Evolutionary conservation across 1,140 invertebrate species (phyloP).

Genomic region (Hycleus phaleratus): DNA sequence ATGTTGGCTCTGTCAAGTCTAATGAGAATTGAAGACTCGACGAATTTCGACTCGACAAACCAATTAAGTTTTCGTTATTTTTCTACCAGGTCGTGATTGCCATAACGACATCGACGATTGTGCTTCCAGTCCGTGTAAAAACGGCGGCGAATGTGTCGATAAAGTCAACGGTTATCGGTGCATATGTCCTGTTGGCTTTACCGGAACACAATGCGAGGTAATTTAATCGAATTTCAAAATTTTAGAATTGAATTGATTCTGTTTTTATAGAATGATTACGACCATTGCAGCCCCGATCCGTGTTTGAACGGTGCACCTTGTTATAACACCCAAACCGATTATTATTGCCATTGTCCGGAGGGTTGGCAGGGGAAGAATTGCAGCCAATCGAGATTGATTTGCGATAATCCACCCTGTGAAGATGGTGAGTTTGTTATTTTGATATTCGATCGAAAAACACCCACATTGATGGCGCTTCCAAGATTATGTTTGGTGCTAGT

Average conservation of each 20-base stretch:
- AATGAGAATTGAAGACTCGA: not conserved
- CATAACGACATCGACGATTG: slow-evolving; percentile 66
- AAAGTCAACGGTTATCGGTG: slow-evolving; percentile 71
- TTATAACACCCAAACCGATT: slow-evolving; percentile 77
- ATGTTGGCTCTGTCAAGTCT: too few species aligned
- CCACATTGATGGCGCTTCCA: not conserved
- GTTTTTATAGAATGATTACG: slow-evolving; percentile 61
- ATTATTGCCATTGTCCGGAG: slow-evolving; percentile 82
- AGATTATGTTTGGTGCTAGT: not conserved
- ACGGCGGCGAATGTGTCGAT: slow-evolving; percentile 79
- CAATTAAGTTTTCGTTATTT: not conserved
- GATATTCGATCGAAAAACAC: not conserved
- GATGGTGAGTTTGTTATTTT: slow-evolving; percentile 36
- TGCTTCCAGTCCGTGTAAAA: slow-evolving; percentile 69
- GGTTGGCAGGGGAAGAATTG: slow-evolving; percentile 88
- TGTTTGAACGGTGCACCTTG: slow-evolving; percentile 73
- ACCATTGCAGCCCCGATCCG: slow-evolving; percentile 74
- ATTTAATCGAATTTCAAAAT: slow-evolving; percentile 15
- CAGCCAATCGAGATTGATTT: slow-evolving; percentile 56
- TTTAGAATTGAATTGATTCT: too few species aligned
- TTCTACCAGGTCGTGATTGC: slow-evolving; percentile 50
- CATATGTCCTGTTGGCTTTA: slow-evolving; percentile 76
- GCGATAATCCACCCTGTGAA: slow-evolving; percentile 51
- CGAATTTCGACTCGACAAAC: too few species aligned
- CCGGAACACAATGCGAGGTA: slow-evolving; percentile 71